Base-by-base conservation (phyloP, 2,888 invertebrate genomes). In the Celastrina argiolus region DNA sequence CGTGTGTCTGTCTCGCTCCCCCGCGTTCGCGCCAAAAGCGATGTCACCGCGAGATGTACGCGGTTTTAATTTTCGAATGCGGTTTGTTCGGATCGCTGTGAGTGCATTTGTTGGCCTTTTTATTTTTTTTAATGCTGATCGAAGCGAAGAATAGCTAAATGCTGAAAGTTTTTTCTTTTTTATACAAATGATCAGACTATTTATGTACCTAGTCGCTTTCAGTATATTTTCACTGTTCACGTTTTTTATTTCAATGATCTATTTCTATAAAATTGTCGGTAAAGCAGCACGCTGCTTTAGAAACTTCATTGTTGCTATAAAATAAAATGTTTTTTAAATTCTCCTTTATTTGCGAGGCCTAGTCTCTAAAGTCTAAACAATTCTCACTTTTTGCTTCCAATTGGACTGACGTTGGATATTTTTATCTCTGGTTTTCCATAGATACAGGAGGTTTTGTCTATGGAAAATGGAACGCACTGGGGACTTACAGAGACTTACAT, bases 51-150 rank as follows among this genome's bases (percentile, higher is more conserved):
- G 76, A 74, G 80, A 79, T 82, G 84, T 83, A 79, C 80, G 82
- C 81, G 84, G 82, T 82, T 88, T 89, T 88, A 87, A 87, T 88
- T 88, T 88, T 83, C 82, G 87, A 88, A 88, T 86, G 88, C 80
- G 84, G 85, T 85, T 85, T 85, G 83, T 83, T 79, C 79, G 81
- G 83, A 85, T 84, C 80, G 81, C 79, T 79, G 83, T 76, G 70
- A 74, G 72, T 72, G 74, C 71, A 75, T 74, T 75, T 73, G 74
- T 73, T 73, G 71, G 81, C 80, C 74, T 73, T 74, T 72, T 74
- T 71, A 72, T 74, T 72, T 72, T 71, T 74, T 71, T 69, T 64
- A 69, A 73, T 68, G 67, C 79, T 80, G 80, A 84, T 82, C 78
- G 82, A 80, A 78, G 77, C 70, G 67, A 72, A 70, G 69, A 70